Evolutionary conservation across 2,113 vertebrate species (phyloP), one percentile per base, ranked within the genome.

Genomic region (Grallaria varia): DNA sequence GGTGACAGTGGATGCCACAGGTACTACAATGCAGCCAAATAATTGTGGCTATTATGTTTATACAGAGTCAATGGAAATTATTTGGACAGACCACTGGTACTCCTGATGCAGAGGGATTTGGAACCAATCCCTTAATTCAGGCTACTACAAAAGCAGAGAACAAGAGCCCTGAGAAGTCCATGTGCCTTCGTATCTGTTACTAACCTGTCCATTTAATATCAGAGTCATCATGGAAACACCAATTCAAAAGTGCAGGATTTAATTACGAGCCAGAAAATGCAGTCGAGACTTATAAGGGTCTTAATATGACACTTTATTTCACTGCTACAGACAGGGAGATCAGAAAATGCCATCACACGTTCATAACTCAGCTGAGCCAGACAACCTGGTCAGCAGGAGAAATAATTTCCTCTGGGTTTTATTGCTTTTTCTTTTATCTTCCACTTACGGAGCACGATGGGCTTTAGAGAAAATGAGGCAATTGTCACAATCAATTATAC

Each of bases 361-460:
- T 14, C 69, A 66, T 37, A 89, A 84, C 52, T 19, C 12, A 56
- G 13, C 31, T 76, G 53, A 87, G 10, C 33, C 35, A 40, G 40
- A 64, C 39, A 75, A 15, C 23, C 25, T 44, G 22, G 44, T 35
- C 27, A 83, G 30, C 4, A 88, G 31, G 53, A 83, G 27, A 20
- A 94, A 44, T 4, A n/a, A 17, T 21, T 87, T 44, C 37, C 11
- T 83, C 64, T 50, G 3, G 0, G 3, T 73, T 73, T 73, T 22
- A 13, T 47, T 3, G 1, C 3, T 45, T 72, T 58, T 75, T 50
- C 42, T 81, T 73, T 82, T 42, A 19, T 55, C 18, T 75, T 72
- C 16, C 3, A 4, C 12, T 60, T 85, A 13, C 0, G 0, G 8
- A 19, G 1, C 5, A 12, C 4, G 55, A 47, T 25, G 10, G 6